These are phyloP conservation scores for Illadopsis cleaveri DNA, from an alignment of 2,113 vertebrate genomes.

Conservation along the genomic window DNA sequence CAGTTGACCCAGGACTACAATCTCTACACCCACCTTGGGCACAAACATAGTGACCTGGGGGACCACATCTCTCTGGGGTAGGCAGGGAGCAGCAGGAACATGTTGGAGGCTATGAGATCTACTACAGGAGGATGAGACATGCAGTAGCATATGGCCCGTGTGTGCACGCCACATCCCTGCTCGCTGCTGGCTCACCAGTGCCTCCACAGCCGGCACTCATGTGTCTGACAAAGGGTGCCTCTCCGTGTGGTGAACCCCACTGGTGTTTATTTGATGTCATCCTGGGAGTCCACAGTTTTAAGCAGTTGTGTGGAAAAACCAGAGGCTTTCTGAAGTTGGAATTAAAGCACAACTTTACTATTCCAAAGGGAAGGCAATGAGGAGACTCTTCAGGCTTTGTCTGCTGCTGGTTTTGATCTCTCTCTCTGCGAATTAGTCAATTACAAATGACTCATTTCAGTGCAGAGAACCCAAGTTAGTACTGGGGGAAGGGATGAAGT, in stretches of 20 bases:
- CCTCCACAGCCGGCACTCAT: accelerated
- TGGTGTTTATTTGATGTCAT: neutral
- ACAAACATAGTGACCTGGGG: accelerated
- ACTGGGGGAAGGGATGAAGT: neutral
- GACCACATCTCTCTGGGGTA: neutral
- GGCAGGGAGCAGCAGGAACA: accelerated
- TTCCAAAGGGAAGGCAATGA: neutral
- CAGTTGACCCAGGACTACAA: neutral
- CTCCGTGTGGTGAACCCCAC: neutral
- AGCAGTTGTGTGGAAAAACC: neutral
- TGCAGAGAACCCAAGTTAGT: neutral
- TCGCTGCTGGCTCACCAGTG: neutral
- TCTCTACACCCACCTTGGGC: too few species aligned
- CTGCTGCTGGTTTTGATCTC: neutral
- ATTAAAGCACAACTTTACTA: neutral
- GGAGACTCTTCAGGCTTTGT: neutral
- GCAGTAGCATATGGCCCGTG: neutral
- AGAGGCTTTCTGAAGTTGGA: neutral
- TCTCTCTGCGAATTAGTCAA: neutral
- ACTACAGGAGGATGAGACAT: neutral
- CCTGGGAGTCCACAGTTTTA: neutral
- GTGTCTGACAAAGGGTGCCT: accelerated
- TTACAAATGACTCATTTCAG: constrained; percentile 10
- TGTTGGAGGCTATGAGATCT: neutral
- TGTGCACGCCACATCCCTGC: accelerated